Evolutionary conservation across 2,113 vertebrate genomes (phyloP).

Genomic region (Rhipidura dahli): DNA sequence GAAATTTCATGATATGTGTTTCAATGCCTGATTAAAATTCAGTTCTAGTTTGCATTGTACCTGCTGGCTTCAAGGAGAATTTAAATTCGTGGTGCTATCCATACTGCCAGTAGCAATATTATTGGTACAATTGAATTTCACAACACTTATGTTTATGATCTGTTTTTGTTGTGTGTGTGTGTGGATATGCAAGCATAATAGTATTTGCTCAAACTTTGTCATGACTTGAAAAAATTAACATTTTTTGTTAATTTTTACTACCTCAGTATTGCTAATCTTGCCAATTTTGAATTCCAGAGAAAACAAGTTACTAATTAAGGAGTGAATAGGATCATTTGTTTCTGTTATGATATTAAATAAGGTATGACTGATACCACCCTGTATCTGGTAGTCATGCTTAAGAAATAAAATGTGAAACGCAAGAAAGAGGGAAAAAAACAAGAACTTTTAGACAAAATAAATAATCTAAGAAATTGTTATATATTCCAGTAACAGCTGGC

Average conservation of each 20-base stretch:
- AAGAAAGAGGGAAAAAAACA: background rate
- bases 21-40: background rate
- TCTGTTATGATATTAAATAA: background rate
- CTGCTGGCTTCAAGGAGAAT: background rate
- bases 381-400: background rate
- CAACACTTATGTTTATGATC: background rate
- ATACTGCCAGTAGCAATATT: background rate
- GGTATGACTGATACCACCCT: background rate
- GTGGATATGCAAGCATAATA: background rate
- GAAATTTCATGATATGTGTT: background rate
- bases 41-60: background rate
- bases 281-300: background rate
- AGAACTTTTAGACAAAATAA: background rate
- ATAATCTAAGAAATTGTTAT: background rate
- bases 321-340: background rate
- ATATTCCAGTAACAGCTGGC: constrained; percentile 18
- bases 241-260: background rate
- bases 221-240: background rate
- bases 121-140: background rate
- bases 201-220: background rate
- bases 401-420: background rate
- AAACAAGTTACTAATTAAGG: background rate
- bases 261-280: background rate
- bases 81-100: background rate
- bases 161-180: background rate